Evolutionary conservation across 2,888 invertebrate genomes (phyloP).

Genomic region (Strigamia crassipes): DNA sequence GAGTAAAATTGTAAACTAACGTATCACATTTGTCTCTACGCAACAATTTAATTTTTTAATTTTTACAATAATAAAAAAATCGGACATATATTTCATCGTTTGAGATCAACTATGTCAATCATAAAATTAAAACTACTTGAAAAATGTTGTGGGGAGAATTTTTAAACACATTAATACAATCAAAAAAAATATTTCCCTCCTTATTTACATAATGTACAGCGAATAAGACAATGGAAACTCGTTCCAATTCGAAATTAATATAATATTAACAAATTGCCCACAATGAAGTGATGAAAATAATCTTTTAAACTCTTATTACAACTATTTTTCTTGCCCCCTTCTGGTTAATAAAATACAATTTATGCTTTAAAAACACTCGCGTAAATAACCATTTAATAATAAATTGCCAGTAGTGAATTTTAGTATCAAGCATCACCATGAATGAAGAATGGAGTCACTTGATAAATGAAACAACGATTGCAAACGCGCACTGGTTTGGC

Average conservation of each 20-base stretch:
- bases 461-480: slow-evolving; percentile 80
- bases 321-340: neutral
- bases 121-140: slow-evolving; percentile 14
- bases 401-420: neutral
- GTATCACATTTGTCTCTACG: neutral
- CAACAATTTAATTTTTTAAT: neutral
- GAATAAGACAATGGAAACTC: neutral
- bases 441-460: slow-evolving; percentile 61
- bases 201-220: slow-evolving; percentile 15
- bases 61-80: neutral
- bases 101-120: neutral
- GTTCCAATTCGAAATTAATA: neutral
- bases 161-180: neutral
- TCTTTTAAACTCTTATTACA: neutral
- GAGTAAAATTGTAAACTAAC: slow-evolving; percentile 8
- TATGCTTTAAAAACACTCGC: neutral
- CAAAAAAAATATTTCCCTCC: neutral
- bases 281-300: slow-evolving; percentile 6
- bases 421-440: slow-evolving; percentile 14
- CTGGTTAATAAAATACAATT: slow-evolving; percentile 4
- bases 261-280: slow-evolving; percentile 1
- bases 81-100: neutral
- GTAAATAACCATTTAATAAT: neutral
- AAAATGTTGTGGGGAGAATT: neutral
- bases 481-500: slow-evolving; percentile 92